Base-by-base conservation (phyloP, 2,113 vertebrate species). In the Terrapene triunguis region DNA sequence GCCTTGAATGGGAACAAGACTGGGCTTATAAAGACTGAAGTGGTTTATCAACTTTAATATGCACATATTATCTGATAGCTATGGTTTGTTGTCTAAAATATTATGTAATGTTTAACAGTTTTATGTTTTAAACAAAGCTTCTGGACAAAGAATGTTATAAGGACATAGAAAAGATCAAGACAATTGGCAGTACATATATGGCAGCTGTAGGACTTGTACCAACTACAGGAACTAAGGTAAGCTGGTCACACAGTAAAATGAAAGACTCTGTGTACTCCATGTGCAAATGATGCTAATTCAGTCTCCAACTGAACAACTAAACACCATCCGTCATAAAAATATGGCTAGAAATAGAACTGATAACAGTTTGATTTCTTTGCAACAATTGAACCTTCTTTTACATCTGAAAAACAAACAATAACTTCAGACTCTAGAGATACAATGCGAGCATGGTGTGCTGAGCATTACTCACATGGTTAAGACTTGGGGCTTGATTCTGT, bases 141-240 rank as follows among this genome's bases (percentile, higher is more conserved):
- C 99, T 99, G 99, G 99, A 99, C 93, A 99, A 99, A 97, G 99
- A 99, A 95, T 99, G 98, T 95, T 99, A 99, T 98, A 99, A 99
- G 97, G 99, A 99, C 94, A 99, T 99, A 65, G 99, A 99, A 98
- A 99, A 99, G 97, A 99, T 99, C 97, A 99, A 99, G 98, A 99
- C 99, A 96, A 99, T 99, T 10, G 99, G 99, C 95, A 99, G 99
- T 88, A 99, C 99, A 1, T 99, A 99, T 89, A 99, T 99, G 99
- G 99, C 99, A 85, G 99, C 99, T 10, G 99, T 99, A 88, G 99
- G 99, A 92, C 98, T 99, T 3, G 99, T 99, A 62, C 99, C 99
- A 89, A 99, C 99, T 53, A 97, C 99, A 0, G 99, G 99, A 88
- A 98, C 98, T 92, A 99, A 99, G 99, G 99, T 99, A 93, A 94